These are phyloP conservation scores for Crotalus viridis DNA, from an alignment of 2,113 vertebrate species.

Conservation along the genomic window DNA sequence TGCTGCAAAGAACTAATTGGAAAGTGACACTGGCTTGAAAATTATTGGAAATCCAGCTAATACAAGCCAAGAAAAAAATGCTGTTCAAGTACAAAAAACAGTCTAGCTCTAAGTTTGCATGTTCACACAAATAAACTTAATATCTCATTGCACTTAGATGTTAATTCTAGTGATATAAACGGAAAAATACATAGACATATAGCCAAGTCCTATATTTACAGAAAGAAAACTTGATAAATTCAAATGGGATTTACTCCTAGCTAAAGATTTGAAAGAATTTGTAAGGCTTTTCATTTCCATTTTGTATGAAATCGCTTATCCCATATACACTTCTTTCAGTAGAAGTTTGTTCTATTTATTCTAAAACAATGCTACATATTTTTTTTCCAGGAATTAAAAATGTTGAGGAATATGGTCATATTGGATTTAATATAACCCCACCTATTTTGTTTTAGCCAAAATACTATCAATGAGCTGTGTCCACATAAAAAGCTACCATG, in stretches of 20 bases:
- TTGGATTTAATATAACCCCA: constrained; percentile 44
- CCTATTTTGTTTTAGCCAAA: neutral
- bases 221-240: neutral
- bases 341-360: constrained; percentile 45
- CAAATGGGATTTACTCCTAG: constrained; percentile 1
- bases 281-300: constrained; percentile 62
- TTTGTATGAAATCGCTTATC: constrained; percentile 50
- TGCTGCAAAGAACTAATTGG: neutral
- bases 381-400: constrained; percentile 50
- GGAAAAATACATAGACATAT: constrained; percentile 45
- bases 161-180: constrained; percentile 52
- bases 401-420: constrained; percentile 49
- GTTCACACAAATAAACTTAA: neutral
- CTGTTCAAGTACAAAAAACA: neutral
- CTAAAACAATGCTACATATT: constrained; percentile 56
- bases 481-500: neutral
- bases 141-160: neutral
- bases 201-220: neutral
- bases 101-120: neutral
- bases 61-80: constrained; percentile 4
- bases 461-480: neutral
- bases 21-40: constrained; percentile 45
- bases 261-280: neutral
- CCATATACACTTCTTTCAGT: neutral
- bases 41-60: neutral